Percentiles rank a stretch among this genome's conserved stretches.
Evolutionary conservation across 2,113 vertebrate genomes (phyloP).

Genomic region (Felis chaus): DNA sequence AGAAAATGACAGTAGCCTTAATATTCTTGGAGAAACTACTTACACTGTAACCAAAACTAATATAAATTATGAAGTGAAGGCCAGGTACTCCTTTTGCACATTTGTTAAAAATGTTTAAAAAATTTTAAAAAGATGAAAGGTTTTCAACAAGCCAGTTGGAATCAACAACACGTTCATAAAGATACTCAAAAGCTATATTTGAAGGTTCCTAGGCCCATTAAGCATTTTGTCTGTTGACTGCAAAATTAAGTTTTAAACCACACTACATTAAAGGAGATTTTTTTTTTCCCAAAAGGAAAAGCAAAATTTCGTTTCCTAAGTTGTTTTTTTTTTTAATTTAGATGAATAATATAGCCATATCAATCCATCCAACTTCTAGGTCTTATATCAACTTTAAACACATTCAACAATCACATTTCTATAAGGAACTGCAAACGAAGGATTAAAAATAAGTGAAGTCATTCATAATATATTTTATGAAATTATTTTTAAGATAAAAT

Average conservation of each 20-base stretch:
- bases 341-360: neutral
- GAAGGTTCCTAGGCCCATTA: constrained; percentile 15
- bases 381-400: neutral
- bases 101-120: neutral
- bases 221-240: neutral
- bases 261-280: neutral
- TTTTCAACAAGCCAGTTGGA: constrained; percentile 40
- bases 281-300: constrained; percentile 7
- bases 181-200: constrained; percentile 19
- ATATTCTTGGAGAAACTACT: constrained; percentile 42
- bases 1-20: neutral
- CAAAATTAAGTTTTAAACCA: constrained; percentile 40
- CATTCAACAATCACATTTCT: neutral
- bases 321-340: neutral
- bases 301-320: neutral
- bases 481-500: constrained; percentile 54
- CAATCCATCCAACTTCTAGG: neutral
- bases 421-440: neutral
- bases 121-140: neutral
- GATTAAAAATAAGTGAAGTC: constrained; percentile 43
- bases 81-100: neutral
- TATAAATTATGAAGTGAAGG: constrained; percentile 43
- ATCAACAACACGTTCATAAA: constrained; percentile 34
- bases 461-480: constrained; percentile 10
- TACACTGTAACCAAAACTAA: neutral